Conservation (phyloP, 2,888 invertebrate species). For the Drosophila anomalata region DNA sequence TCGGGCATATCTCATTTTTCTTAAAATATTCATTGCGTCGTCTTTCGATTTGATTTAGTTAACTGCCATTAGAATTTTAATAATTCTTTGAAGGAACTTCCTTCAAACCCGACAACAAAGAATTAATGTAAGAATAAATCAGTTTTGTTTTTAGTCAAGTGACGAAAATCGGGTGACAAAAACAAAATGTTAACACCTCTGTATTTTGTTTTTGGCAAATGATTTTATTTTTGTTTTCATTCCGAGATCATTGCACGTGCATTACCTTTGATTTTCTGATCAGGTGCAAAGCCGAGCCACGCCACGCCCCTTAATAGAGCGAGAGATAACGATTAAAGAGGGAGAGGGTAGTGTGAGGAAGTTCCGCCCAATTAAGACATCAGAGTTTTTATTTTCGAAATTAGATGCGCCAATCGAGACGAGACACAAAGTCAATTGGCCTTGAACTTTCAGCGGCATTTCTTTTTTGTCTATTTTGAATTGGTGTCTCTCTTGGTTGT, state of each 20-base stretch:
- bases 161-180: conserved; percentile 26
- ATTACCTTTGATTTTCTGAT: conserved; percentile 19
- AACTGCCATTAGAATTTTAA: conserved; percentile 41
- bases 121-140: neutral
- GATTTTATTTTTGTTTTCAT: conserved; percentile 36
- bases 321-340: conserved; percentile 5
- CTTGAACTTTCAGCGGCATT: conserved; percentile 60
- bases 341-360: conserved; percentile 2
- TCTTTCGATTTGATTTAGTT: conserved; percentile 19
- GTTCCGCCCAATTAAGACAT: conserved; percentile 37
- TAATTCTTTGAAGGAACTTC: conserved; percentile 17
- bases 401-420: conserved; percentile 58
- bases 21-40: conserved; percentile 2
- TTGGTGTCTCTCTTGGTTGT: conserved; percentile 15
- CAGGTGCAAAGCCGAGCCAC: conserved; percentile 25
- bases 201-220: conserved; percentile 31
- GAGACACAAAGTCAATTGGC: conserved; percentile 52
- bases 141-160: conserved; percentile 1
- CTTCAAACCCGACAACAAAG: neutral
- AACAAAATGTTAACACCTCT: conserved; percentile 22
- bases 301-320: conserved; percentile 29
- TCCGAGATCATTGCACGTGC: conserved; percentile 30
- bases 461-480: conserved; percentile 29
- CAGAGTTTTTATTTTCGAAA: conserved; percentile 24
- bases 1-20: conserved; percentile 30